Conservation (phyloP, 2,797 vertebrate species). For the Poecilia wingei region DNA sequence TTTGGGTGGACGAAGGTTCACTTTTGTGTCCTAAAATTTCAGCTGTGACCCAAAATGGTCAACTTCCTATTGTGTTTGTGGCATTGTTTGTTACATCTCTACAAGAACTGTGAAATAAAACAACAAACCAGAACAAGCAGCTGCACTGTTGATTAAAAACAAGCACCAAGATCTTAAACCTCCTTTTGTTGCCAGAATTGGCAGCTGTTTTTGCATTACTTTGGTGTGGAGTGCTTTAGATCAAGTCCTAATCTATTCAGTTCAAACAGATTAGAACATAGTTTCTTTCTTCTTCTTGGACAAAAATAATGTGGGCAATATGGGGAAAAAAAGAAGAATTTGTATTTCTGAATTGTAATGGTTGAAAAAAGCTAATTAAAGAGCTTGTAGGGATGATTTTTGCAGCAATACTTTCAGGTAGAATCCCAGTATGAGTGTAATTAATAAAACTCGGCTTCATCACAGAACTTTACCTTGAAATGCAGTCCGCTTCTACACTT, state of each 20-base stretch:
- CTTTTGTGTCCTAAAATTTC: not conserved
- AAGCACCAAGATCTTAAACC: not conserved
- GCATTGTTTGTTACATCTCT: not conserved
- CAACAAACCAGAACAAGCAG: not conserved
- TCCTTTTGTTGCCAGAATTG: not conserved
- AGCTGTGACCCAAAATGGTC: not conserved
- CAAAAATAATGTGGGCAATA: not conserved
- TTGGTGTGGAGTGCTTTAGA: not conserved
- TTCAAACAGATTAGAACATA: not conserved
- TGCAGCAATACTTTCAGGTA: not conserved
- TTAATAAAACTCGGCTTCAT: not conserved
- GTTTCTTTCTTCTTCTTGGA: not conserved
- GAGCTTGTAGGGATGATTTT: not conserved
- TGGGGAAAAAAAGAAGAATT: not conserved
- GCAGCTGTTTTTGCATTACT: not conserved
- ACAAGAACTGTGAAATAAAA: not conserved
- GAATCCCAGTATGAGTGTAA: not conserved
- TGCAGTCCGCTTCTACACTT: not conserved
- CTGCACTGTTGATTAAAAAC: not conserved
- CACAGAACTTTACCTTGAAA: conserved; percentile 1
- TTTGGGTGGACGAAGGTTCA: no score
- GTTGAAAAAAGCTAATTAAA: not conserved
- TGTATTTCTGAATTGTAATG: not conserved
- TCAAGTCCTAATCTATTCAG: not conserved
- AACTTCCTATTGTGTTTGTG: not conserved